Percentiles rank a stretch among this genome's conserved stretches.
phyloP scores from a whole-genome alignment of 1,140 invertebrate species.

The Scaptodrosophila lebanonensis region DNA sequence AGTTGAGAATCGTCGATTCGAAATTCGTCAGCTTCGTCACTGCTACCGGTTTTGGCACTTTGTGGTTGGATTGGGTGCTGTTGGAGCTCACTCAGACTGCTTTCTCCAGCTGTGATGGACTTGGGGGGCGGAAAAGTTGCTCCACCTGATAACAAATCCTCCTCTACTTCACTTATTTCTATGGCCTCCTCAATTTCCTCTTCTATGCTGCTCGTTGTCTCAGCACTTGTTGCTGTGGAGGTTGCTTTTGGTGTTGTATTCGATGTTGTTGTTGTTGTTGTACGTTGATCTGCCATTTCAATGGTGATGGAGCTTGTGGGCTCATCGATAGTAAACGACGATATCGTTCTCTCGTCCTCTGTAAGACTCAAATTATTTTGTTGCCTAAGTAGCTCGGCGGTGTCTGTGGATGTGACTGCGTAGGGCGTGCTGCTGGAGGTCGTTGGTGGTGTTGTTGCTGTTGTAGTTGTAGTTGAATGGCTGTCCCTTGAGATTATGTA shows the following conservation, averaged over 20 bases:
- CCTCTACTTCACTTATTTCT: constrained; percentile 62
- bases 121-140: constrained; percentile 7
- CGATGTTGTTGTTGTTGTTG: constrained; percentile 30
- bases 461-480: constrained; percentile 31
- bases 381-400: constrained; percentile 52
- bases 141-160: constrained; percentile 20
- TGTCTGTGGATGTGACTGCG: constrained; percentile 57
- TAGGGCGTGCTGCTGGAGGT: constrained; percentile 55
- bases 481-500: constrained; percentile 65
- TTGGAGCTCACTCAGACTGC: constrained; percentile 27
- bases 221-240: constrained; percentile 12
- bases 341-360: constrained; percentile 53
- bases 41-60: constrained; percentile 52
- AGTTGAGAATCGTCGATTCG: constrained; percentile 65
- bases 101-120: constrained; percentile 40
- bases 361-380: constrained; percentile 59
- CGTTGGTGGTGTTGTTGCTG: no score
- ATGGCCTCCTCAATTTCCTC: constrained; percentile 74
- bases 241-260: constrained; percentile 14
- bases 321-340: constrained; percentile 58
- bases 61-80: constrained; percentile 5
- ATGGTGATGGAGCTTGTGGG: constrained; percentile 72
- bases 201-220: constrained; percentile 60
- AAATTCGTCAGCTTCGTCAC: constrained; percentile 44
- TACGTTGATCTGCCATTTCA: constrained; percentile 58